Percentiles rank a stretch among this genome's conserved stretches.
These are phyloP conservation scores for Chrysocyon brachyurus DNA, from an alignment of 2,797 vertebrate genomes.

Conservation along the genomic window DNA sequence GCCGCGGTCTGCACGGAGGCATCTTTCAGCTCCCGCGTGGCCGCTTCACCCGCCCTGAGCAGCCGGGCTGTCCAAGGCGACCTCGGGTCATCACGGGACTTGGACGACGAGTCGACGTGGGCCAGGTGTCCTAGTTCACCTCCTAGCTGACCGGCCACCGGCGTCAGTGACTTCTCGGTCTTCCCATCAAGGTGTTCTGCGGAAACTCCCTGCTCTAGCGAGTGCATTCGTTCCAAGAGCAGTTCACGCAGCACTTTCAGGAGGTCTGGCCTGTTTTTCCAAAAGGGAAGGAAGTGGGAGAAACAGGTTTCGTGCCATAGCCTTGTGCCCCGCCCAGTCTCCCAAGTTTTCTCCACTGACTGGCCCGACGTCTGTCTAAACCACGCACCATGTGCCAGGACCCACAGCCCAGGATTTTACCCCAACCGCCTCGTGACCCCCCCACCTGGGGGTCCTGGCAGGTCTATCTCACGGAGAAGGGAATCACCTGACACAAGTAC, in stretches of 20 bases:
- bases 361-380: background rate
- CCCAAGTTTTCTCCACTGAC: background rate
- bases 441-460: background rate
- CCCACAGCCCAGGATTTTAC: background rate
- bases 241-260: conserved; percentile 84
- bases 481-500: background rate
- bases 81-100: conserved; percentile 86
- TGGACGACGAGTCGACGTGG: conserved; percentile 86
- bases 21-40: conserved; percentile 86
- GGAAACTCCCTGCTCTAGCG: conserved; percentile 85
- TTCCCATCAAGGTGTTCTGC: conserved; percentile 89
- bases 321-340: conserved; percentile 10
- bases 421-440: background rate
- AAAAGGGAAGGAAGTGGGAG: conserved; percentile 79
- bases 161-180: conserved; percentile 88
- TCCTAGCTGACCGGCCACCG: conserved; percentile 88
- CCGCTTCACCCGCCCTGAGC: conserved; percentile 80
- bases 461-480: background rate
- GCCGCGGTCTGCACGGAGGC: conserved; percentile 84
- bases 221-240: conserved; percentile 81
- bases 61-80: conserved; percentile 77
- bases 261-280: conserved; percentile 86
- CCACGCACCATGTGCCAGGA: background rate
- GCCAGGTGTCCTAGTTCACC: conserved; percentile 86
- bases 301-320: conserved; percentile 85